Evolutionary conservation across 1,140 invertebrate species (phyloP).

Genomic region (Trigoniulus corallinus): DNA sequence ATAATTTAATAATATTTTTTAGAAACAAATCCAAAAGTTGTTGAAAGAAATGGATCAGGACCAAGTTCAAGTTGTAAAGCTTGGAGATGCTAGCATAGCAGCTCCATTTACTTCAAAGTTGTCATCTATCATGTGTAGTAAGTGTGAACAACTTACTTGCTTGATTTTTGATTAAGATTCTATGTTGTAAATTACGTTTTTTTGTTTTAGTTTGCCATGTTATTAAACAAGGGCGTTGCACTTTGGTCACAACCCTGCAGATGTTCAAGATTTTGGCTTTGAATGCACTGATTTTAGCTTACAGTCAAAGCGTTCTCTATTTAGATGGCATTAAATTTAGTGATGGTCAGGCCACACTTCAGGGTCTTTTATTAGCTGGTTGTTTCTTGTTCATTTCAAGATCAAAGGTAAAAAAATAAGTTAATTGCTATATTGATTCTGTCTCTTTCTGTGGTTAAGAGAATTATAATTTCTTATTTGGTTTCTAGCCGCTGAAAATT

Average conservation of each 20-base stretch:
- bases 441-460: constrained; percentile 2
- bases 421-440: background rate
- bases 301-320: constrained; percentile 96
- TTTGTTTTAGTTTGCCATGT: constrained; percentile 79
- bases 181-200: constrained; percentile 2
- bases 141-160: constrained; percentile 24
- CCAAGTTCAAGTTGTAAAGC: constrained; percentile 67
- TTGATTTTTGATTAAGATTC: background rate
- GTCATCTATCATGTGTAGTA: constrained; percentile 91
- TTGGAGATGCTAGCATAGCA: constrained; percentile 97
- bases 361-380: constrained; percentile 79
- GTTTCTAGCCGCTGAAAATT: constrained; percentile 68
- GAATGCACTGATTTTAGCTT: constrained; percentile 95
- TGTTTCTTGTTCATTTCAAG: constrained; percentile 97
- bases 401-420: constrained; percentile 56
- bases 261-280: constrained; percentile 99
- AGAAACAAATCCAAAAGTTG: constrained; percentile 49
- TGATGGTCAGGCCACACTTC: constrained; percentile 90
- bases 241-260: constrained; percentile 94
- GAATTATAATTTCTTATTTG: constrained; percentile 10
- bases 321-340: constrained; percentile 96
- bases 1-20: constrained; percentile 4
- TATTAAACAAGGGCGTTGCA: constrained; percentile 97
- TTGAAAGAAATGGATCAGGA: constrained; percentile 83
- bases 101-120: constrained; percentile 97